phyloP scores from a whole-genome alignment of 2,888 invertebrate species.

The Phytoseiulus persimilis region DNA sequence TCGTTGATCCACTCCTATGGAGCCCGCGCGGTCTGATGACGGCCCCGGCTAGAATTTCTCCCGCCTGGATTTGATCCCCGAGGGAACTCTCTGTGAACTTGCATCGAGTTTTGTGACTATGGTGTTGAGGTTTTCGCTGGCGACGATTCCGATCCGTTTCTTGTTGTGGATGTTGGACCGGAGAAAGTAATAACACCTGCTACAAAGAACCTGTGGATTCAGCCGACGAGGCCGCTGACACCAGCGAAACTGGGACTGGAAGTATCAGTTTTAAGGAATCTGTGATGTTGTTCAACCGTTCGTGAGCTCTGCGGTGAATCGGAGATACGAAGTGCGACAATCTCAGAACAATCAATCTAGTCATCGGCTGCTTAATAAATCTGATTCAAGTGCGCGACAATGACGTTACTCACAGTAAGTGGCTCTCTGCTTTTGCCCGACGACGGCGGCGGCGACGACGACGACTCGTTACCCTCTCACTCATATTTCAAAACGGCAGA shows the following conservation, averaged over 20 bases:
- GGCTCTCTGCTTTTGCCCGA: background rate
- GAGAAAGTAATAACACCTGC: background rate
- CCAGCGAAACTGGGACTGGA: background rate
- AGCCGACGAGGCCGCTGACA: too few species aligned
- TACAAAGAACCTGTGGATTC: background rate
- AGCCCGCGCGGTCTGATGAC: background rate
- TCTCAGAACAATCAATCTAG: background rate
- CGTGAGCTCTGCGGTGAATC: background rate
- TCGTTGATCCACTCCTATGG: background rate
- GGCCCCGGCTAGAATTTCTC: background rate
- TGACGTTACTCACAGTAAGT: constrained; percentile 38
- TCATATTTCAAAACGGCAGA: background rate
- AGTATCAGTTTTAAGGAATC: background rate
- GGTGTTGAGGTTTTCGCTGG: background rate
- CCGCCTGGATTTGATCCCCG: background rate
- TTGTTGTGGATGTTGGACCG: background rate
- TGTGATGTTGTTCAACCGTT: background rate
- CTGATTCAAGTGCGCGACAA: background rate
- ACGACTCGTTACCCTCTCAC: background rate
- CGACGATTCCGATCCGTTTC: background rate
- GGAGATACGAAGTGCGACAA: background rate
- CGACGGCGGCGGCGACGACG: too few species aligned
- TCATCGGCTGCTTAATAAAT: constrained; percentile 14
- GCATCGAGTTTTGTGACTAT: background rate
- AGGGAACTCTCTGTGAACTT: background rate